Conservation (phyloP, 2,888 invertebrate species). For the Timema cristinae region DNA sequence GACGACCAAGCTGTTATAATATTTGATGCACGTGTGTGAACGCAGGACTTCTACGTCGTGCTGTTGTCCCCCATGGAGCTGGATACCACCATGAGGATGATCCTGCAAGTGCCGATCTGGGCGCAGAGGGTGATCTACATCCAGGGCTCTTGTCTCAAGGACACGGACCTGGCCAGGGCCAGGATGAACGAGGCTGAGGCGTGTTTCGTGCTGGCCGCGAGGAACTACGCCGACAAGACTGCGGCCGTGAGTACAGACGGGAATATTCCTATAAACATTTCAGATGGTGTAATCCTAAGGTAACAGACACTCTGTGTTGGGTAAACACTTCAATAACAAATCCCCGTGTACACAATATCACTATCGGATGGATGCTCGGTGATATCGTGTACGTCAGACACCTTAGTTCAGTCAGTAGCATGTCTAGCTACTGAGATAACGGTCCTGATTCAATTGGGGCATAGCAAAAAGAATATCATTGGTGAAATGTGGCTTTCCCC, state of each 20-base stretch:
- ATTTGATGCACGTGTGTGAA: conserved; percentile 6
- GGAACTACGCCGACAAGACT: conserved; percentile 94
- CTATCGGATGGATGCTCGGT: no score
- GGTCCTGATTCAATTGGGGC: no score
- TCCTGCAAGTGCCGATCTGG: conserved; percentile 94
- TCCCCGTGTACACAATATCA: no score
- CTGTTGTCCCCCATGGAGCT: conserved; percentile 95
- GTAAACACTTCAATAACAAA: no score
- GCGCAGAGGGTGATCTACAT: conserved; percentile 96
- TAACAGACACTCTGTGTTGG: no score
- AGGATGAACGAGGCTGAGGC: conserved; percentile 97
- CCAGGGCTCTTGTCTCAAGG: conserved; percentile 94
- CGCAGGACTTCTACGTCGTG: conserved; percentile 90
- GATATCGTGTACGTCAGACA: no score
- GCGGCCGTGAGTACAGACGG: conserved; percentile 66
- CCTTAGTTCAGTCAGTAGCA: no score
- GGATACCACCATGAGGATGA: conserved; percentile 97
- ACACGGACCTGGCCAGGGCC: conserved; percentile 90
- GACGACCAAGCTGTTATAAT: background rate
- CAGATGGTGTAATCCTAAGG: background rate
- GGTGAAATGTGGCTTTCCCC: no score
- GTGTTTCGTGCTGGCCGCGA: conserved; percentile 92
- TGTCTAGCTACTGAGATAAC: no score
- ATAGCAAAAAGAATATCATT: no score
- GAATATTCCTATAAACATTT: background rate